Evolutionary conservation across 2,888 invertebrate genomes (phyloP).

Genomic region (Agonopterix alstromeriana): DNA sequence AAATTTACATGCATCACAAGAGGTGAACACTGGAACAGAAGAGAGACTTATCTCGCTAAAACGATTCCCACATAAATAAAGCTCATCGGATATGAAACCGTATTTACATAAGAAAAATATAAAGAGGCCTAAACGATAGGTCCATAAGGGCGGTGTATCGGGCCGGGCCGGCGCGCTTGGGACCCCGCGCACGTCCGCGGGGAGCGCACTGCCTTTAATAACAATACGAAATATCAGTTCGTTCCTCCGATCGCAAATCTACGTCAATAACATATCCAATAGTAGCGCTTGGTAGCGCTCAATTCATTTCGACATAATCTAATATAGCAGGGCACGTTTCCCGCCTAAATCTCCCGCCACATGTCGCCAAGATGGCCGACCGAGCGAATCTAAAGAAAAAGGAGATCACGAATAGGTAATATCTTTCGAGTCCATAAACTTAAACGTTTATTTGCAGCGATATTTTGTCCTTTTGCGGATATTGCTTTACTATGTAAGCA

Average conservation of each 20-base stretch:
- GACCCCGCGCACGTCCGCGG: conserved; percentile 60
- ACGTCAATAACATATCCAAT: conserved; percentile 77
- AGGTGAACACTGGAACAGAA: conserved; percentile 59
- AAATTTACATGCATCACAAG: conserved; percentile 62
- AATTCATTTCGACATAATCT: conserved; percentile 77
- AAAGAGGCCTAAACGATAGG: conserved; percentile 75
- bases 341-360: conserved; percentile 75
- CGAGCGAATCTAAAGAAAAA: conserved; percentile 71
- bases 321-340: conserved; percentile 74
- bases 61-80: conserved; percentile 78
- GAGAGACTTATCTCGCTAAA: conserved; percentile 72
- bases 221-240: conserved; percentile 77
- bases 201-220: conserved; percentile 66
- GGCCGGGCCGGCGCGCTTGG: conserved; percentile 31
- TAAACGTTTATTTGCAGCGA: conserved; percentile 76
- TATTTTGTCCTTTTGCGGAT: conserved; percentile 74
- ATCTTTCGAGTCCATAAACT: conserved; percentile 77
- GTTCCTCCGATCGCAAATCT: conserved; percentile 77
- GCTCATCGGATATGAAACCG: conserved; percentile 75
- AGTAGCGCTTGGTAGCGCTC: conserved; percentile 72
- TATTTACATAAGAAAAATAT: conserved; percentile 77
- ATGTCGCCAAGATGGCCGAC: conserved; percentile 77
- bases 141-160: conserved; percentile 55
- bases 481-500: conserved; percentile 65
- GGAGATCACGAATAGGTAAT: conserved; percentile 76